A percentile compares a stretch with the other conserved stretches of the same genome.
Conservation (phyloP, 2,888 invertebrate genomes). For the Oxyteleia sp. region DNA sequence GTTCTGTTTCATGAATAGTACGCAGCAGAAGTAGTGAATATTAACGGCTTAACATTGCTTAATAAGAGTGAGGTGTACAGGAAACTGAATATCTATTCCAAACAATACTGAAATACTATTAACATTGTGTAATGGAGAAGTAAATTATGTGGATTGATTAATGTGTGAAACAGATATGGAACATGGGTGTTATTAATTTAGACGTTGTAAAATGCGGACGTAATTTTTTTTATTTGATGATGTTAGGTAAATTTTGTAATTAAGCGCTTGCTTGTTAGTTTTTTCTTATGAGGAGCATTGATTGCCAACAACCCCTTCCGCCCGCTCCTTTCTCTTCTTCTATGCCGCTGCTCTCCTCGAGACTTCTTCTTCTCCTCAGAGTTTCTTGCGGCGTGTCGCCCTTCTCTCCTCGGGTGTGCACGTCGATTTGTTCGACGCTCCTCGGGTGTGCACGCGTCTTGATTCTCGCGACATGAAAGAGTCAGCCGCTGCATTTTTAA, state of each 20-base stretch:
- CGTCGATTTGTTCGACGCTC: conserved; percentile 49
- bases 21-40: conserved; percentile 33
- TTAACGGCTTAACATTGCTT: conserved; percentile 38
- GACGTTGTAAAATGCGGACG: neutral
- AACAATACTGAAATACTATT: conserved; percentile 54
- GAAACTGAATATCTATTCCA: conserved; percentile 49
- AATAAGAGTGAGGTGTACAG: conserved; percentile 49
- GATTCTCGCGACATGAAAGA: conserved; percentile 52
- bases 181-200: conserved; percentile 22
- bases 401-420: conserved; percentile 45
- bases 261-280: neutral
- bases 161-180: conserved; percentile 1
- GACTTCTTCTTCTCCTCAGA: conserved; percentile 31
- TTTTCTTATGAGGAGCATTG: conserved; percentile 87
- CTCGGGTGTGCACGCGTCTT: conserved; percentile 56
- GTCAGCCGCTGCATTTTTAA: conserved; percentile 61
- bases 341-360: conserved; percentile 4
- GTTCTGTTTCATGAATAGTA: conserved; percentile 33
- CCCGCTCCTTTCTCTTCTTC: conserved; percentile 62
- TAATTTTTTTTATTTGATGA: neutral
- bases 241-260: neutral
- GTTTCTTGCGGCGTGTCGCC: conserved; percentile 49
- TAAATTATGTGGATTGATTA: conserved; percentile 41
- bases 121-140: conserved; percentile 43
- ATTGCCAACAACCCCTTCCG: conserved; percentile 86